Evolutionary conservation across 2,797 vertebrate genomes (phyloP).

Genomic region (Labroides dimidiatus): DNA sequence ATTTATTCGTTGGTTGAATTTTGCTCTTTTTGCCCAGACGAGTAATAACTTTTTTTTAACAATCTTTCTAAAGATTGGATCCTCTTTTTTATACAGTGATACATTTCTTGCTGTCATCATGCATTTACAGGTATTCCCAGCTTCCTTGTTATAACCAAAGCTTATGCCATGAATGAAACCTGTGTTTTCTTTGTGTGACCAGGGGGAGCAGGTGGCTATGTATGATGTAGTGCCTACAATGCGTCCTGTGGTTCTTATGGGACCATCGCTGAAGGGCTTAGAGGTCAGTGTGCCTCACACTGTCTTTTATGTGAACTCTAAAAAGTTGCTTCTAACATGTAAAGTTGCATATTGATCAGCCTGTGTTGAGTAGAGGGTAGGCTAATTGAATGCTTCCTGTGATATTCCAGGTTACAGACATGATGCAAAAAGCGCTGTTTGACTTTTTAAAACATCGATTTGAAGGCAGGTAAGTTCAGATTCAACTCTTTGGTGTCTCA

Average conservation of each 20-base stretch:
- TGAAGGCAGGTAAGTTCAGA: slow-evolving; percentile 94
- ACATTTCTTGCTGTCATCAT: too few relatives aligned
- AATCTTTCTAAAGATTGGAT: too few relatives aligned
- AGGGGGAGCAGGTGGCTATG: slow-evolving; percentile 96
- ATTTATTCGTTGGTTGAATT: too few relatives aligned
- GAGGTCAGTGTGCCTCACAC: slow-evolving; percentile 85
- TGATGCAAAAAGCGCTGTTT: slow-evolving; percentile 99
- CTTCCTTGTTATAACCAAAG: background rate
- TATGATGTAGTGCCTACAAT: slow-evolving; percentile 99
- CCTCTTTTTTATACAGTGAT: too few relatives aligned
- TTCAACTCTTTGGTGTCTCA: slow-evolving; percentile 22
- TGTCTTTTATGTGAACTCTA: background rate
- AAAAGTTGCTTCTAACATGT: background rate
- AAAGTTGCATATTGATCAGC: background rate
- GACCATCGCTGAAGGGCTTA: slow-evolving; percentile 97
- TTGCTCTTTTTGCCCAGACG: too few relatives aligned
- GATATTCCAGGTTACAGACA: slow-evolving; percentile 92
- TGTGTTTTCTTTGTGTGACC: slow-evolving; percentile 39
- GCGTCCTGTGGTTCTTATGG: slow-evolving; percentile 98
- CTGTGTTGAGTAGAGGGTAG: background rate
- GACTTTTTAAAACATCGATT: slow-evolving; percentile 99
- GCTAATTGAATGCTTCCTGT: slow-evolving; percentile 17
- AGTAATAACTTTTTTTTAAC: too few relatives aligned
- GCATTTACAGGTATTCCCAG: too few relatives aligned
- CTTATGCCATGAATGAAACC: background rate